Conservation (phyloP, 2,888 invertebrate genomes). For the Drosophila pseudotalamancana region DNA sequence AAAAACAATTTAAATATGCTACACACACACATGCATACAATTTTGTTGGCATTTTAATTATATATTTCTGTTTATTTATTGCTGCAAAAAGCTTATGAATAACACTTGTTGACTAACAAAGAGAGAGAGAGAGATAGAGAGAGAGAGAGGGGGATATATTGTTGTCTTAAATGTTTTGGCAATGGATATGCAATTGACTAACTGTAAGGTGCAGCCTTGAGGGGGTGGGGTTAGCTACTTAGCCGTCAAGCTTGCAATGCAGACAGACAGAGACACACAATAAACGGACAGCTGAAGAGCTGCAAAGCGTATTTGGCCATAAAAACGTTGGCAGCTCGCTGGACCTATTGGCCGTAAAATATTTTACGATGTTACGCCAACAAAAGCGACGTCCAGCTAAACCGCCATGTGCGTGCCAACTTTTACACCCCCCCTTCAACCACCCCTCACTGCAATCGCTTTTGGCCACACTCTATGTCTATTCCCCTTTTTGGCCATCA, state of each 20-base stretch:
- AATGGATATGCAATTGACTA: conserved; percentile 19
- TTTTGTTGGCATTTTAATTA: conserved; percentile 31
- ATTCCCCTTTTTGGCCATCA: conserved; percentile 50
- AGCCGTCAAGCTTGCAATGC: conserved; percentile 18
- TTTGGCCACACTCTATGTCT: neutral
- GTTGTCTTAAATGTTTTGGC: neutral
- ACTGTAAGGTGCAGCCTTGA: neutral
- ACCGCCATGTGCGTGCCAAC: conserved; percentile 34
- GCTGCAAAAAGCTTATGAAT: conserved; percentile 4
- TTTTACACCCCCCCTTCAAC: conserved; percentile 2
- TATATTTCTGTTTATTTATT: conserved; percentile 24
- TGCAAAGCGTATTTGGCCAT: conserved; percentile 38
- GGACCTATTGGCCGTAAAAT: conserved; percentile 72
- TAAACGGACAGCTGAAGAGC: conserved; percentile 42
- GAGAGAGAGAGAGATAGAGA: neutral
- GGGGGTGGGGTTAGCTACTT: conserved; percentile 1
- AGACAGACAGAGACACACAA: conserved; percentile 17
- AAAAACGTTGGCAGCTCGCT: conserved; percentile 69
- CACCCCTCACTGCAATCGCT: neutral
- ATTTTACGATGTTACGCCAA: conserved; percentile 78
- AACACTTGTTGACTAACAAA: conserved; percentile 29
- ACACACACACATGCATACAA: conserved; percentile 26
- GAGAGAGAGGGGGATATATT: neutral
- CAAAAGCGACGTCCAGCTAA: conserved; percentile 44
- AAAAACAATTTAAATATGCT: conserved; percentile 39